Evolutionary conservation across 2,113 vertebrate genomes (phyloP).

Genomic region (Ochotona curzoniae): DNA sequence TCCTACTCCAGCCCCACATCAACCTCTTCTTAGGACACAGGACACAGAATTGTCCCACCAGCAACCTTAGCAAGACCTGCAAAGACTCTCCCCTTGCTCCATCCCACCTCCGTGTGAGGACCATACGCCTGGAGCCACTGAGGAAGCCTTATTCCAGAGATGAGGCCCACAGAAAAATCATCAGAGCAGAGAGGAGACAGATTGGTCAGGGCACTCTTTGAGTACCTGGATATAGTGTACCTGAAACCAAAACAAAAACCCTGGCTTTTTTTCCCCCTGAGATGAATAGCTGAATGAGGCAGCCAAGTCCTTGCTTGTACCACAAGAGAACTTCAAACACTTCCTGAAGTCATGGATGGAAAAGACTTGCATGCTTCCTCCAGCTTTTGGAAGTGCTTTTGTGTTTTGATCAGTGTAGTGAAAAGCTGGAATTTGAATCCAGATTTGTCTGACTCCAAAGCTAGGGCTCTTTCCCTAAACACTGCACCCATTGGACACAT

Average conservation of each 20-base stretch:
- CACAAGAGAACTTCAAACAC: neutral
- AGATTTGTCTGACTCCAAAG: neutral
- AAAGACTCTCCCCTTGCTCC: neutral
- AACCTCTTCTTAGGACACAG: too few species aligned
- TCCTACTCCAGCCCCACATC: neutral
- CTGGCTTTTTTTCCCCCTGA: neutral
- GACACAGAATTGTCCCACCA: neutral
- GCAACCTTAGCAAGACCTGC: neutral
- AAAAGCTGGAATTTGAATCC: conserved; percentile 41
- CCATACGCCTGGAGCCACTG: neutral
- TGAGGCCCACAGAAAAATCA: neutral
- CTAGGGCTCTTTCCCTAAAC: neutral
- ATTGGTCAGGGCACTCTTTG: neutral
- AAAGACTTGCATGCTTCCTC: too few species aligned
- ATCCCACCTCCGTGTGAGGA: neutral
- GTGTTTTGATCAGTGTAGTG: neutral
- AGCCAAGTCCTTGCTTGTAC: neutral
- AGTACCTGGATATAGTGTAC: neutral
- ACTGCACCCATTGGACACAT: neutral
- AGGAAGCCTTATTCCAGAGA: neutral
- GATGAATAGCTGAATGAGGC: neutral
- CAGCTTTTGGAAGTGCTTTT: too few species aligned
- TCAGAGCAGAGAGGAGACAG: neutral
- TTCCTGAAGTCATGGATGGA: too few species aligned
- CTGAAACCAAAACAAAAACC: neutral